Evolutionary conservation across 2,797 vertebrate species (phyloP).

Genomic region (Lepilemur septentrionalis): DNA sequence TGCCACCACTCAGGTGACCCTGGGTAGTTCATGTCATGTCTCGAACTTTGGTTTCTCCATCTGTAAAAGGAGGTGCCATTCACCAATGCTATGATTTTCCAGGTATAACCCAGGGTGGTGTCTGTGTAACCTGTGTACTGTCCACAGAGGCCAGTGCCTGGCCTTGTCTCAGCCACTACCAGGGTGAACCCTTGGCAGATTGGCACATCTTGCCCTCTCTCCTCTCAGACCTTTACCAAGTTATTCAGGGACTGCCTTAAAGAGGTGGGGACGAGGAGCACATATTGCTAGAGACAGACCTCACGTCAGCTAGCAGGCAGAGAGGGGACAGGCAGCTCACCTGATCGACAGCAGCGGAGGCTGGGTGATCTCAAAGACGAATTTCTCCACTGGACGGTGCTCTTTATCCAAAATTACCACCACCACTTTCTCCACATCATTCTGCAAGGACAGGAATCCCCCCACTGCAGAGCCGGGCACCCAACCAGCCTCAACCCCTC

Average conservation of each 20-base stretch:
- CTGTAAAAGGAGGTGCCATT: not conserved
- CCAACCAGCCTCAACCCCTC: too few species aligned
- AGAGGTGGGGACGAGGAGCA: too few species aligned
- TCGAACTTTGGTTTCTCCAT: not conserved
- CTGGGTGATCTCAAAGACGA: slow-evolving; percentile 98
- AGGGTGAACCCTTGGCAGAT: not conserved
- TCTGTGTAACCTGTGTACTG: not conserved
- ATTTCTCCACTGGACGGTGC: slow-evolving; percentile 98
- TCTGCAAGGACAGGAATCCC: slow-evolving; percentile 84
- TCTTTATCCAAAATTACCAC: slow-evolving; percentile 99
- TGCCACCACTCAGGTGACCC: not conserved
- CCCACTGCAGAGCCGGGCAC: not conserved
- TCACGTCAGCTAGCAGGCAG: not conserved
- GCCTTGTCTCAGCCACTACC: not conserved
- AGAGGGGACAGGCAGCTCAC: slow-evolving; percentile 75
- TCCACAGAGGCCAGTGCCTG: not conserved
- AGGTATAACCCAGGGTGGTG: not conserved
- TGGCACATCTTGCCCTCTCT: not conserved
- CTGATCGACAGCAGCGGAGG: slow-evolving; percentile 95
- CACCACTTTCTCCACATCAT: slow-evolving; percentile 97
- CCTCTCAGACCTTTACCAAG: not conserved
- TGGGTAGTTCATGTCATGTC: not conserved
- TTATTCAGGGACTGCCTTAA: not conserved
- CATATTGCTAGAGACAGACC: not conserved
- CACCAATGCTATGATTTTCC: not conserved